Conservation (phyloP, 2,888 invertebrate genomes). For the Hirtodrosophila cameraria region DNA sequence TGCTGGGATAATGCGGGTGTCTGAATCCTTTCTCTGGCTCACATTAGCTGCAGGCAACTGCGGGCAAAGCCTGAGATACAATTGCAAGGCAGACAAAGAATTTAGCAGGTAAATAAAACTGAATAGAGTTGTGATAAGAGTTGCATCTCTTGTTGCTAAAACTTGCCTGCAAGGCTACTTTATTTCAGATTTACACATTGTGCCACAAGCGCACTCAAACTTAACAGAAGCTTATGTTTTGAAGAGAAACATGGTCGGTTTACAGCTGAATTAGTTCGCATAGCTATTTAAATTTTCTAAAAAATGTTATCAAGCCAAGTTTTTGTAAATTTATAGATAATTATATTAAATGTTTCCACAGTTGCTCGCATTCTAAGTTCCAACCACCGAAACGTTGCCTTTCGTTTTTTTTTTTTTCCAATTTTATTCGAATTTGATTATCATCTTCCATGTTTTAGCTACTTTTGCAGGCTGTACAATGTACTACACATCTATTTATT, state of each 20-base stretch:
- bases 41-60: conserved; percentile 24
- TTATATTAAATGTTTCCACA: too few species aligned
- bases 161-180: not conserved
- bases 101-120: conserved; percentile 8
- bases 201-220: not conserved
- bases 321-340: too few species aligned
- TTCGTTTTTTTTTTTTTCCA: conserved; percentile 27
- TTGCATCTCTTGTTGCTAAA: not conserved
- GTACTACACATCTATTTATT: conserved; percentile 45
- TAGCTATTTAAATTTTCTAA: too few species aligned
- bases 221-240: not conserved
- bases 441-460: conserved; percentile 6
- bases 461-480: conserved; percentile 7
- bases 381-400: conserved; percentile 6
- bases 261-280: too few species aligned
- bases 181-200: conserved; percentile 2
- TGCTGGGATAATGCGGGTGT: conserved; percentile 22
- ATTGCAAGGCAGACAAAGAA: conserved; percentile 25
- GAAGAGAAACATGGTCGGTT: too few species aligned
- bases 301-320: too few species aligned
- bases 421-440: conserved; percentile 64
- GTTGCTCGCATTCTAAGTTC: too few species aligned
- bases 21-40: not conserved
- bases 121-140: conserved; percentile 17
- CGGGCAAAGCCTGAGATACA: conserved; percentile 5